Conservation (phyloP, 2,797 vertebrate species). For the Halcyon smyrnensis region DNA sequence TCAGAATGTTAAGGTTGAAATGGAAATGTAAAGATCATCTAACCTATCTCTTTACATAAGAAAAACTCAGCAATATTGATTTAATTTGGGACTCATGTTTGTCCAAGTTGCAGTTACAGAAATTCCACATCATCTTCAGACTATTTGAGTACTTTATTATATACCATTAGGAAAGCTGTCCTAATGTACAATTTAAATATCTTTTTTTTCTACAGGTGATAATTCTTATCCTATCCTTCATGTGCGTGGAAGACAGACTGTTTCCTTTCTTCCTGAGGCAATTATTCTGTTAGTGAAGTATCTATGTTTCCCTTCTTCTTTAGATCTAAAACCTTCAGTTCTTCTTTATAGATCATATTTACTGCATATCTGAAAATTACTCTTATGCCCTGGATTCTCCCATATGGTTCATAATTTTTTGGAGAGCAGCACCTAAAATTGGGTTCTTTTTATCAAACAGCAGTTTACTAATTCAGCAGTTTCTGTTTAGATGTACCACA, state of each 20-base stretch:
- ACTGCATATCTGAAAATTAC: not conserved
- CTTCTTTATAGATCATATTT: not conserved
- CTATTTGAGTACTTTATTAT: not conserved
- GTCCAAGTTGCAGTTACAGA: not conserved
- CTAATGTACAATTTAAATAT: not conserved
- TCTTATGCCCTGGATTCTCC: not conserved
- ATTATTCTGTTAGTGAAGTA: not conserved
- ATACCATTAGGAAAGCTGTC: not conserved
- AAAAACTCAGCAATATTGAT: not conserved
- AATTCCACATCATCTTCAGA: not conserved
- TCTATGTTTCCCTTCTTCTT: not conserved
- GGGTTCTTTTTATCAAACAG: rapidly evolving
- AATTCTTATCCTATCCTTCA: not conserved
- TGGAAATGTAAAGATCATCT: not conserved
- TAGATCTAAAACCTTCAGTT: not conserved
- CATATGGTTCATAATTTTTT: not conserved
- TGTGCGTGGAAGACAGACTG: rapidly evolving
- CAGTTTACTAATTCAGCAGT: not conserved
- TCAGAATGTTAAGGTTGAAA: not conserved
- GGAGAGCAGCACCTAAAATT: not conserved
- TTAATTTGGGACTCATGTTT: not conserved
- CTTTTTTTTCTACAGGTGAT: not conserved
- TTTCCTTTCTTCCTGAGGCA: not conserved
- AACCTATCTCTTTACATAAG: not conserved
- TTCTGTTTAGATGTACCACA: not conserved